A percentile compares a stretch with the other conserved stretches of the same genome.
Evolutionary conservation across 2,113 vertebrate genomes (phyloP).

Genomic region (Tachycineta bicolor): DNA sequence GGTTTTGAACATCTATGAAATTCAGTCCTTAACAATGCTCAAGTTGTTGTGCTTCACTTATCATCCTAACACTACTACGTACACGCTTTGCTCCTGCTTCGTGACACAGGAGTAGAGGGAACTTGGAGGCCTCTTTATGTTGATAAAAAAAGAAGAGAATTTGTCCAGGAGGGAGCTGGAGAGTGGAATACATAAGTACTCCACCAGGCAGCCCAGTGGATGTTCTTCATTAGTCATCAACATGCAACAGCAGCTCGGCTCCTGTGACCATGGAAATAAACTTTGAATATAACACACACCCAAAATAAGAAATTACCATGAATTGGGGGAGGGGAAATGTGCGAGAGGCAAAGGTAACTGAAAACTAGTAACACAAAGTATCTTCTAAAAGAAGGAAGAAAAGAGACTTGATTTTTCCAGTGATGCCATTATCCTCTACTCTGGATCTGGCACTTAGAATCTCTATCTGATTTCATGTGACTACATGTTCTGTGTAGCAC

Average conservation of each 20-base stretch:
- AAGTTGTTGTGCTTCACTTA: not conserved
- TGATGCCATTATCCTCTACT: not conserved
- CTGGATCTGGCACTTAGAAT: not conserved
- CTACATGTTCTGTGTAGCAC: not conserved
- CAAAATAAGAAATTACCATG: not conserved
- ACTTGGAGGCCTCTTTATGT: not conserved
- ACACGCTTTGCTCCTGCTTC: not conserved
- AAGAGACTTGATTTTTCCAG: not conserved
- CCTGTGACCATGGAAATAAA: not conserved
- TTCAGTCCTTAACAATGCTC: not conserved
- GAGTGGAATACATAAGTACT: not conserved
- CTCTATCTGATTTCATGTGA: not conserved
- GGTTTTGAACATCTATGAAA: not conserved
- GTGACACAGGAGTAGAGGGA: not conserved
- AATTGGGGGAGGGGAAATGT: accelerated
- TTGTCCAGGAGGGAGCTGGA: not conserved
- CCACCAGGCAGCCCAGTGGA: not conserved
- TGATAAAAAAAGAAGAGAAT: not conserved
- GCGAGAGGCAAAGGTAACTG: not conserved
- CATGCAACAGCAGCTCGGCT: not conserved
- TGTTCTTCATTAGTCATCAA: not conserved
- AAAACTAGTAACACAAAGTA: not conserved
- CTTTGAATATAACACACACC: not conserved
- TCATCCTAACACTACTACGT: not conserved
- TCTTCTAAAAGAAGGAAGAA: not conserved